phyloP scores from a whole-genome alignment of 1,140 invertebrate species.

The Brachionus sp. region DNA sequence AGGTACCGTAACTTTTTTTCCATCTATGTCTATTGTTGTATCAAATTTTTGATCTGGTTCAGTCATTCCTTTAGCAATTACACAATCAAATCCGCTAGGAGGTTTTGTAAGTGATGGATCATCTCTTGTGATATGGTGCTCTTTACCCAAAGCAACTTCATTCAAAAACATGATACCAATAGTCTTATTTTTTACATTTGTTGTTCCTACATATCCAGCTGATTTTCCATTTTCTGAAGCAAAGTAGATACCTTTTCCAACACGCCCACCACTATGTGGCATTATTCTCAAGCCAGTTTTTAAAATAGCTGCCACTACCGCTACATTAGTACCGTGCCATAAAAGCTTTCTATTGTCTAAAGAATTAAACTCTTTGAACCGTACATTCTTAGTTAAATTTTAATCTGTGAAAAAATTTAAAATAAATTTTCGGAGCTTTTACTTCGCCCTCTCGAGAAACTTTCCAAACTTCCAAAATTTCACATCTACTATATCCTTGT shows the following conservation, averaged over 20 bases:
- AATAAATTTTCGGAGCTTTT: conserved; percentile 36
- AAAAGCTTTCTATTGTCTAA: conserved; percentile 58
- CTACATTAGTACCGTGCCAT: conserved; percentile 63
- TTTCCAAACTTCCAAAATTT: conserved; percentile 58
- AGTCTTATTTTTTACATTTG: not conserved
- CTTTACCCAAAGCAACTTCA: conserved; percentile 61
- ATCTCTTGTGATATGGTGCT: conserved; percentile 55
- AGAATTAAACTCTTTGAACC: conserved; percentile 54
- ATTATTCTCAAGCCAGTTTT: conserved; percentile 61
- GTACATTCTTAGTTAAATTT: conserved; percentile 7
- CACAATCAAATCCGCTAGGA: conserved; percentile 58
- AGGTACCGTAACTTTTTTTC: conserved; percentile 57
- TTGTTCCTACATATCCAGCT: conserved; percentile 49
- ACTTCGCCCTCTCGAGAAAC: conserved; percentile 57
- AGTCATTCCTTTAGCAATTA: conserved; percentile 57
- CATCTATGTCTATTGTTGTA: conserved; percentile 53
- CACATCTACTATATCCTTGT: conserved; percentile 49
- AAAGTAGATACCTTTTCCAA: conserved; percentile 62
- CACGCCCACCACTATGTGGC: conserved; percentile 62
- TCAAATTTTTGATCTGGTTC: conserved; percentile 60
- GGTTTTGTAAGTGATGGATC: conserved; percentile 53
- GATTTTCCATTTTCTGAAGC: conserved; percentile 61
- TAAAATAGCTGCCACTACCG: conserved; percentile 62
- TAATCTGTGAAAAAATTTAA: not conserved
- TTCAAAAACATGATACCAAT: conserved; percentile 49